phyloP scores from a whole-genome alignment of 2,888 invertebrate species.

The Gnatocerus cornutus region DNA sequence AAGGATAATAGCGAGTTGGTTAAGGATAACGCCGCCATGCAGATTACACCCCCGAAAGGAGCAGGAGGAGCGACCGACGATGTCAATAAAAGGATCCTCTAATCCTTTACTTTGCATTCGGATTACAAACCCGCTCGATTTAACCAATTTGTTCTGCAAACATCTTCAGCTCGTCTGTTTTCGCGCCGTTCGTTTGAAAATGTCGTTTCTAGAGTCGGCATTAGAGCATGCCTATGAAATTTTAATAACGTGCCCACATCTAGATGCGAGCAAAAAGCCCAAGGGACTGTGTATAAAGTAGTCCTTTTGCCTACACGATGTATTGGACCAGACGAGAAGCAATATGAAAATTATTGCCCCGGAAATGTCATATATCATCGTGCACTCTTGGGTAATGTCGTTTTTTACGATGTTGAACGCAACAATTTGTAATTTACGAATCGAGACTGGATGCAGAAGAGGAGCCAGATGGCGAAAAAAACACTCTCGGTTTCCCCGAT shows the following conservation, averaged over 20 bases:
- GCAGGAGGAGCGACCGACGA: conserved; percentile 54
- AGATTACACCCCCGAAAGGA: conserved; percentile 43
- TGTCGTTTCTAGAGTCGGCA: conserved; percentile 57
- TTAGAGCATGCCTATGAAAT: conserved; percentile 60
- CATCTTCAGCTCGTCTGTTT: conserved; percentile 56
- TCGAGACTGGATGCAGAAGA: conserved; percentile 5
- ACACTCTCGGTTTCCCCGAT: conserved; percentile 3
- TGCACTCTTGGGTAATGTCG: conserved; percentile 40
- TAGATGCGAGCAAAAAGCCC: conserved; percentile 49
- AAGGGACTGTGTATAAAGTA: conserved; percentile 54
- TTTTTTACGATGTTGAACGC: conserved; percentile 37
- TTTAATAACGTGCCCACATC: conserved; percentile 59
- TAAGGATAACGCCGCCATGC: conserved; percentile 26
- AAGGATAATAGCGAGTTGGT: conserved; percentile 38
- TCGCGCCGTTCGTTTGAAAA: background rate
- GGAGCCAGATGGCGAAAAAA: background rate
- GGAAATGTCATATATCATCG: conserved; percentile 43
- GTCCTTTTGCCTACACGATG: conserved; percentile 50
- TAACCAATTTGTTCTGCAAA: conserved; percentile 69
- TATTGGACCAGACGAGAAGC: conserved; percentile 43
- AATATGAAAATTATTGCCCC: conserved; percentile 45
- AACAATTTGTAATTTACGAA: conserved; percentile 35
- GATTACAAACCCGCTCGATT: conserved; percentile 68
- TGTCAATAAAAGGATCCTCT: conserved; percentile 65
- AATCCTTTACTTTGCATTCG: conserved; percentile 68